These are phyloP conservation scores for Baccha elongata DNA, from an alignment of 2,888 invertebrate genomes.

Conservation along the genomic window DNA sequence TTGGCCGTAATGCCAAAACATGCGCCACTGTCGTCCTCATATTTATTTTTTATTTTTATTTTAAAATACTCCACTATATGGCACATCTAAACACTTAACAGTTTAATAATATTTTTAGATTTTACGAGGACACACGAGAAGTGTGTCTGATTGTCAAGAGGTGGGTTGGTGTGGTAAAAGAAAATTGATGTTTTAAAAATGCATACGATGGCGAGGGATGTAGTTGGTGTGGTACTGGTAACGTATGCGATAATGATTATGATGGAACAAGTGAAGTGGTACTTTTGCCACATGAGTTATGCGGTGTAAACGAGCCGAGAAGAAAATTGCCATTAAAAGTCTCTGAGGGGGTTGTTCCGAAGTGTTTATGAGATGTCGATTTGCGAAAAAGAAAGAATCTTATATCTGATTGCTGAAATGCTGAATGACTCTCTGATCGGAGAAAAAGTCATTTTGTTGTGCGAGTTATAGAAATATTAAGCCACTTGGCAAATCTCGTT, in stretches of 20 bases:
- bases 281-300: constrained; percentile 49
- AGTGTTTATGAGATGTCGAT: constrained; percentile 68
- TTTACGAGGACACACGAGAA: constrained; percentile 36
- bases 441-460: constrained; percentile 39
- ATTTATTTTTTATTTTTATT: constrained; percentile 31
- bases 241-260: constrained; percentile 1
- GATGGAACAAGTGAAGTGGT: constrained; percentile 59
- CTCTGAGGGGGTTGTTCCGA: constrained; percentile 34
- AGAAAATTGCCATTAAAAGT: constrained; percentile 42
- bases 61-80: constrained; percentile 31
- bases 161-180: too few relatives aligned
- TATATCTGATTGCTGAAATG: constrained; percentile 58
- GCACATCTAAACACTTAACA: constrained; percentile 50
- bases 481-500: constrained; percentile 44
- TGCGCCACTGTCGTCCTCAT: constrained; percentile 32
- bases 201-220: constrained; percentile 35
- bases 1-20: constrained; percentile 55
- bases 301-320: constrained; percentile 65
- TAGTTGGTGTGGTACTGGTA: too few relatives aligned
- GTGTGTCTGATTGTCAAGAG: constrained; percentile 42
- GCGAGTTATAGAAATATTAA: constrained; percentile 59
- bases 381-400: constrained; percentile 32
- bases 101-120: constrained; percentile 68
- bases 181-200: constrained; percentile 65
- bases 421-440: too few relatives aligned